phyloP scores from a whole-genome alignment of 2,888 invertebrate species.

The Teleogryllus oceanicus region DNA sequence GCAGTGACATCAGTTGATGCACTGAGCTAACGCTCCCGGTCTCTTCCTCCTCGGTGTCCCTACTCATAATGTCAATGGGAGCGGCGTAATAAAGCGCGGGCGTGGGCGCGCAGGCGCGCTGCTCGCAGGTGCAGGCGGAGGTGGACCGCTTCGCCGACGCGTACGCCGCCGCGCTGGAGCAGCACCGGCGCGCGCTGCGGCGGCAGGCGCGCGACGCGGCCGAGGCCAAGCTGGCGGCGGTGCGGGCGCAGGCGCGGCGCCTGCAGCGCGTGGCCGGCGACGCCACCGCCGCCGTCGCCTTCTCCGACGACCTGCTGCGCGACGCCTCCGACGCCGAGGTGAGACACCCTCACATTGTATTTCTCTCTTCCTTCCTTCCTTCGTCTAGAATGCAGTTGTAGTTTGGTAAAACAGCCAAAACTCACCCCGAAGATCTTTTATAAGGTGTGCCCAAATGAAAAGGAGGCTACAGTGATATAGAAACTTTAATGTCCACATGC shows the following conservation, averaged over 20 bases:
- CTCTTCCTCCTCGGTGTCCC: background rate
- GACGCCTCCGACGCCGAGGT: conserved; percentile 69
- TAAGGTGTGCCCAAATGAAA: too few species aligned
- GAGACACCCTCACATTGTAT: background rate
- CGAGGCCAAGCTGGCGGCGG: conserved; percentile 47
- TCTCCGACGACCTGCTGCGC: conserved; percentile 62
- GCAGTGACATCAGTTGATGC: too few species aligned
- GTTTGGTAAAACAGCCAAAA: too few species aligned
- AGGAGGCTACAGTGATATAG: too few species aligned
- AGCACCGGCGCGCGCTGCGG: conserved; percentile 56
- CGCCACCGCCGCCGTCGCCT: conserved; percentile 58
- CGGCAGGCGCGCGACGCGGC: conserved; percentile 45
- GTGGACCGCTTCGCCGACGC: conserved; percentile 64
- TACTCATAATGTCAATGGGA: background rate
- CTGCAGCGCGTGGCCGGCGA: conserved; percentile 56
- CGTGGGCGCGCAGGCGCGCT: conserved; percentile 42
- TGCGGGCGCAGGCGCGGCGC: conserved; percentile 49
- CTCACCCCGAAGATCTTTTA: too few species aligned
- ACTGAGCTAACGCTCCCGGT: too few species aligned
- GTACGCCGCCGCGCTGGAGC: conserved; percentile 62
- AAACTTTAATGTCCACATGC: too few species aligned
- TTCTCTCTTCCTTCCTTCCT: too few species aligned
- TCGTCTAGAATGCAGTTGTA: too few species aligned
- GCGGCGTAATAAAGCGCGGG: background rate
- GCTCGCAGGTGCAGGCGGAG: conserved; percentile 55